These are phyloP conservation scores for Plotosus lineatus DNA, from an alignment of 2,113 vertebrate genomes.

Conservation along the genomic window DNA sequence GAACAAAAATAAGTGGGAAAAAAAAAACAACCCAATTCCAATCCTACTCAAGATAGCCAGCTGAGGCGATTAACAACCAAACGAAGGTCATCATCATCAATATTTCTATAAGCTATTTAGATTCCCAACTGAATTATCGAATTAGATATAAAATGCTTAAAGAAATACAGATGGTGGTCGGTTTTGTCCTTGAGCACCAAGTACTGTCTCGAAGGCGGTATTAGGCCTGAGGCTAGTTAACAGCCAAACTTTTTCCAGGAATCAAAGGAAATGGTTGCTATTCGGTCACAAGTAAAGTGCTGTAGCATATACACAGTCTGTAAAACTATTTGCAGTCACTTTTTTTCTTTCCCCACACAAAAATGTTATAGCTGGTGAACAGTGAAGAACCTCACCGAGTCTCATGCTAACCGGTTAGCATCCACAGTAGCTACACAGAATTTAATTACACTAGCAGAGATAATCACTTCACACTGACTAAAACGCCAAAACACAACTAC, in stretches of 20 bases:
- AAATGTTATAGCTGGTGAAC: neutral
- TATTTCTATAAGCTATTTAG: neutral
- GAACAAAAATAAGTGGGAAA: no score
- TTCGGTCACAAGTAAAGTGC: neutral
- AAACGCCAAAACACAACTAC: neutral
- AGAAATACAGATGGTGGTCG: neutral
- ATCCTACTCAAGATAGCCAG: neutral
- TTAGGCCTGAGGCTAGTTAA: slow-evolving; percentile 40
- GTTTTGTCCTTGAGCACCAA: neutral
- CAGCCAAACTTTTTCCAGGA: slow-evolving; percentile 63
- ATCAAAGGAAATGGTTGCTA: neutral
- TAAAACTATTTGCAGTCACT: neutral
- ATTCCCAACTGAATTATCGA: neutral
- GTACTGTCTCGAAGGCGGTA: neutral
- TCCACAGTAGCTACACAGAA: slow-evolving; percentile 39
- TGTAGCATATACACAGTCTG: neutral
- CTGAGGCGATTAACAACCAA: neutral
- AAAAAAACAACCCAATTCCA: neutral
- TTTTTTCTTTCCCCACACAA: neutral
- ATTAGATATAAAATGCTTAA: neutral
- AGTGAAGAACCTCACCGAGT: neutral
- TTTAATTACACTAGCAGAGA: neutral
- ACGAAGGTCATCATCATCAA: slow-evolving; percentile 48
- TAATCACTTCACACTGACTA: neutral
- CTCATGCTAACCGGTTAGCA: neutral